phyloP scores from a whole-genome alignment of 2,797 vertebrate genomes.

The Pelodytes ibericus region DNA sequence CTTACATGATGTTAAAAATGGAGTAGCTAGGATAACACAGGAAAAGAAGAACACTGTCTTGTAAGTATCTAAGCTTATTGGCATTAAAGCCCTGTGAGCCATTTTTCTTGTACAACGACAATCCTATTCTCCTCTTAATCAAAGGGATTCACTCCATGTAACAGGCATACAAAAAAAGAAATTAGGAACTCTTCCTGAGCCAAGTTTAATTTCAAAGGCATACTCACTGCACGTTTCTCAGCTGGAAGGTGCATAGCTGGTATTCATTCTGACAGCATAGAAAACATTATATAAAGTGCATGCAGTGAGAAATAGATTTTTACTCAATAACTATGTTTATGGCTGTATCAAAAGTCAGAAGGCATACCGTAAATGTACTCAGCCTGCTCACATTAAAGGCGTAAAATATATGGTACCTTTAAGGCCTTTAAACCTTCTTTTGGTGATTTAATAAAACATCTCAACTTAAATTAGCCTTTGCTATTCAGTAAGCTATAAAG shows the following conservation, averaged over 20 bases:
- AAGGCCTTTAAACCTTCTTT: background rate
- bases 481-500: too few species aligned
- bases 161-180: background rate
- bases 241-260: background rate
- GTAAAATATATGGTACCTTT: background rate
- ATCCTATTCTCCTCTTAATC: background rate
- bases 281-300: background rate
- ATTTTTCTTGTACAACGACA: slow-evolving; percentile 3
- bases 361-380: background rate
- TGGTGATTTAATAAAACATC: background rate
- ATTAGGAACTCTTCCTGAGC: background rate
- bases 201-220: slow-evolving; percentile 6
- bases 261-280: background rate
- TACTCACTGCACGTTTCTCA: background rate
- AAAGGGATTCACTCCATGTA: slow-evolving; percentile 3
- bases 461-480: too few species aligned
- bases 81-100: background rate
- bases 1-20: too few species aligned
- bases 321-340: background rate
- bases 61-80: background rate
- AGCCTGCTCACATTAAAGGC: background rate
- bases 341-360: slow-evolving; percentile 5
- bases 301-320: slow-evolving; percentile 6
- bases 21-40: too few species aligned
- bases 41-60: background rate